Evolutionary conservation across 2,797 vertebrate species (phyloP), one percentile per base, ranked within the genome.

Genomic region (Pygocentrus nattereri): DNA sequence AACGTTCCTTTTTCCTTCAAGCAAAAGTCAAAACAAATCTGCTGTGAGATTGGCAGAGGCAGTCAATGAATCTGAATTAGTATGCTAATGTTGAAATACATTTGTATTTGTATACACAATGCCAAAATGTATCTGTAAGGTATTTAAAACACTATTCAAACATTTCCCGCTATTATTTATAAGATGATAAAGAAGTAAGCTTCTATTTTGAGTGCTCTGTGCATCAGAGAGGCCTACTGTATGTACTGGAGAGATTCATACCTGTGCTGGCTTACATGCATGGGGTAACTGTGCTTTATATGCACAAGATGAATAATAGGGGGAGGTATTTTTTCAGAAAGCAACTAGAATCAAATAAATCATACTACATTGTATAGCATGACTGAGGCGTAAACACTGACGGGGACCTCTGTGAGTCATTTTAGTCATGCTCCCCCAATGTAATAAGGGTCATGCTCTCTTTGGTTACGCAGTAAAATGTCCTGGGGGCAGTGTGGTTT

Each of bases 361-460:
- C 34, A 41, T 19, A 67, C 64, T 67, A 67, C 19, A 41, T 38
- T 41, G n/a, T 25, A 27, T 23, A 4, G 27, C 38, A 49, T 21
- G 67, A 73, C 68, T 79, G 67, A 67, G 49, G 49, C 67, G 56
- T 79, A 68, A 67, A 79, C 82, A 69, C 74, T 38, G 56, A 74
- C 75, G 59, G 80, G 83, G 78, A 82, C 76, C 78, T 79, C 41
- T 81, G 64, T 38, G 27, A 71, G 81, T 83, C 76, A 82, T 77
- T 85, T 79, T 78, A 79, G 76, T 82, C 76, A 81, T 80, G 76
- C 67, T n/a, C 74, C 73, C 62, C 27, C 81, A 64, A 75, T 69
- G 86, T 82, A 85, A 85, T 85, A 84, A 80, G 83, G 82, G 82
- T 82, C 86, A 78, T 56, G 72, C 50, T 73, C 80, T 81, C 81